Percentiles rank a stretch among this genome's conserved stretches.
Evolutionary conservation across 2,888 invertebrate species (phyloP).

Genomic region (Phania funesta): DNA sequence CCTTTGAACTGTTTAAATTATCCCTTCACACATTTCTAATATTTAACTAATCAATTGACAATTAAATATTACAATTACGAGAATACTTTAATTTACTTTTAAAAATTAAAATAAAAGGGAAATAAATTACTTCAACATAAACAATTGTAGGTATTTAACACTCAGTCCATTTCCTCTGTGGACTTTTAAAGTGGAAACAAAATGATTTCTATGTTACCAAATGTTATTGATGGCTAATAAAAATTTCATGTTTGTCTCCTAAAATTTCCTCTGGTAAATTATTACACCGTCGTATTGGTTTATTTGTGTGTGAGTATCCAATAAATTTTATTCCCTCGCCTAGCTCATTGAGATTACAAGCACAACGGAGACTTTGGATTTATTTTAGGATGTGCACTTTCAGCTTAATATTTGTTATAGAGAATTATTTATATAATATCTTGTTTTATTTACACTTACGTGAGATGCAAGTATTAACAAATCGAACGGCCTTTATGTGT

Average conservation of each 20-base stretch:
- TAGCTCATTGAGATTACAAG: not conserved
- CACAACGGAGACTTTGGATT: not conserved
- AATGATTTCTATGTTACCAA: slow-evolving; percentile 71
- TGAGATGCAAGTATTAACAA: too few relatives aligned
- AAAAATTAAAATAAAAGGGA: not conserved
- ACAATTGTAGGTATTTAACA: slow-evolving; percentile 22
- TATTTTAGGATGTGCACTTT: not conserved
- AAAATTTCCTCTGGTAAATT: slow-evolving; percentile 37
- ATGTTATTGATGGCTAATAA: slow-evolving; percentile 73
- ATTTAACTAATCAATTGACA: too few relatives aligned
- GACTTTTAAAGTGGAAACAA: slow-evolving; percentile 45
- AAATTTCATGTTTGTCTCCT: slow-evolving; percentile 71
- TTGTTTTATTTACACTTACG: too few relatives aligned
- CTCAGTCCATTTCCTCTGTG: slow-evolving; percentile 25
- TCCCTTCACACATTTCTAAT: too few relatives aligned
- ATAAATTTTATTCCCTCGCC: slow-evolving; percentile 23
- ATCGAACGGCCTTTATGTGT: too few relatives aligned
- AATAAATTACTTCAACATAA: not conserved
- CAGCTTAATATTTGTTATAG: too few relatives aligned
- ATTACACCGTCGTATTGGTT: slow-evolving; percentile 2
- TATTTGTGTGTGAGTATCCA: not conserved
- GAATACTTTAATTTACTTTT: slow-evolving; percentile 2
- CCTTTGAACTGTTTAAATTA: too few relatives aligned
- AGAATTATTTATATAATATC: too few relatives aligned
- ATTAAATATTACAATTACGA: too few relatives aligned